Conservation (phyloP, 2,888 invertebrate genomes). For the Cetonia aurata region DNA sequence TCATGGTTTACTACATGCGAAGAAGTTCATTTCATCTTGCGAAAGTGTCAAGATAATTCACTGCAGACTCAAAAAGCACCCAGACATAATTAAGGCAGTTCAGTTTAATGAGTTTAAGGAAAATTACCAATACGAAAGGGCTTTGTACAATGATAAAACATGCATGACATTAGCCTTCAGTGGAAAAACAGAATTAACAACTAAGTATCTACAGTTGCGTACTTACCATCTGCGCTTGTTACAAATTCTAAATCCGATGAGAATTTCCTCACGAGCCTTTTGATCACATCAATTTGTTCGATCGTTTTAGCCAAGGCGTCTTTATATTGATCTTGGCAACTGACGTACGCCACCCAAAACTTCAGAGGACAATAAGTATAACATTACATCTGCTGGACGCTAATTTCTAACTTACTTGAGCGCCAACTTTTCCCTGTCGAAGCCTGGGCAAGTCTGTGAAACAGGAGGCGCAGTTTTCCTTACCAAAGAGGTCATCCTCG, state of each 20-base stretch:
- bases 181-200: too few species aligned
- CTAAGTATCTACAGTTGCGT: too few species aligned
- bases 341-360: constrained; percentile 74
- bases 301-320: constrained; percentile 71
- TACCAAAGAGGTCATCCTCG: constrained; percentile 64
- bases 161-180: too few species aligned
- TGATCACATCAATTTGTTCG: constrained; percentile 74
- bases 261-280: constrained; percentile 64
- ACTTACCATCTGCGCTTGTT: constrained; percentile 62
- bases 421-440: constrained; percentile 69
- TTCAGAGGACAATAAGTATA: constrained; percentile 57
- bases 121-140: too few species aligned
- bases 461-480: constrained; percentile 58
- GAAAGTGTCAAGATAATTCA: too few species aligned
- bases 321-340: constrained; percentile 69
- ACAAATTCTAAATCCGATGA: constrained; percentile 64
- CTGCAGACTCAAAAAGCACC: too few species aligned
- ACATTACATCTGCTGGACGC: not conserved
- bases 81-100: too few species aligned
- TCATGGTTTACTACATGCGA: too few species aligned
- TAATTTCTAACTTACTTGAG: constrained; percentile 64
- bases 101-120: too few species aligned
- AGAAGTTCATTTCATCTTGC: too few species aligned
- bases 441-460: constrained; percentile 71
- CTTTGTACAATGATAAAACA: too few species aligned